Evolutionary conservation across 2,113 vertebrate genomes (phyloP), one percentile per base, ranked within the genome.

Genomic region (Lathamus discolor): DNA sequence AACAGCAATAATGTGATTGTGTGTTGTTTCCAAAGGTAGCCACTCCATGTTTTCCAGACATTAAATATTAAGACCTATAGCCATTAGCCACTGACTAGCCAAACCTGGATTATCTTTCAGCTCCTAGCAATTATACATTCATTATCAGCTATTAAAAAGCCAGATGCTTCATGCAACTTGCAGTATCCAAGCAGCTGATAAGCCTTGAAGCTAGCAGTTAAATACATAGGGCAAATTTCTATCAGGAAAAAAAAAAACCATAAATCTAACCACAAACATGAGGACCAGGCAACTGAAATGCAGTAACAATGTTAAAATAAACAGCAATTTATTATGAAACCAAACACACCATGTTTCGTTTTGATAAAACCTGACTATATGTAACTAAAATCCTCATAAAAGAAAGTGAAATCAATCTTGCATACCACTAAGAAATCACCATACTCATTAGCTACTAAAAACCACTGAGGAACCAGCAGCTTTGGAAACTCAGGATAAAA

Each of bases 121-220:
- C 64, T 89, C 70, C 48, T 35, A 86, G 64, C 62, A 93, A 88
- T 88, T 70, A 75, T 4, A 88, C 35, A 31, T 11, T n/a, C 64
- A 18, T 90, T 93, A 90, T n/a, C 41, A 68, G 88, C 43, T 84
- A 82, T 66, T 86, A 75, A 84, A 92, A 49, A 68, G 63, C 55
- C 70, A 84, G 68, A 57, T 61, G 85, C 35, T 83, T 43, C 5
- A 43, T 9, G 66, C 62, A 81, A 86, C 81, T 67, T 43, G 72
- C 37, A 77, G 67, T 57, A 75, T 64, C 93, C 81, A 25, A 48
- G 86, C 72, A 95, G 90, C 88, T 96, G 88, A 63, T 46, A 81
- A 96, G 55, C 79, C 72, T 49, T 48, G 75, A 82, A 76, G 37
- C 29, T 39, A 88, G 68, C 92, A 90, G 37, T 16, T 29, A 83